Conservation (phyloP, 2,888 invertebrate species). For the Ornithoptera priamus region DNA sequence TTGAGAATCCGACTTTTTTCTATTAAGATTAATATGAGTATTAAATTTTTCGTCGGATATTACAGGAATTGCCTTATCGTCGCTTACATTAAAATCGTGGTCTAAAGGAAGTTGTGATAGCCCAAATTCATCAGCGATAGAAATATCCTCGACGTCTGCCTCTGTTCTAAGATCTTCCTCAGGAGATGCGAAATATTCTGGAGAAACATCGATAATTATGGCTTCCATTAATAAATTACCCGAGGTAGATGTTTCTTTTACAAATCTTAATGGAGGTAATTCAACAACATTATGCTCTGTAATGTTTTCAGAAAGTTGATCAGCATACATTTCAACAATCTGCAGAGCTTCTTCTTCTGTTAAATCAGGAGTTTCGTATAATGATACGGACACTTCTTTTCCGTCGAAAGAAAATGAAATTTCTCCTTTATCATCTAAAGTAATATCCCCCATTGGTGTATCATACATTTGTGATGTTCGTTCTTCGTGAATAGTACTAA, state of each 20-base stretch:
- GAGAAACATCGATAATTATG: constrained; percentile 92
- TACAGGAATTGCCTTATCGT: constrained; percentile 71
- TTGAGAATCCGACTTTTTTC: constrained; percentile 84
- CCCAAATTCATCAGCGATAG: constrained; percentile 87
- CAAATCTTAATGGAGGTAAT: constrained; percentile 91
- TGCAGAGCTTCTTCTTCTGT: constrained; percentile 95
- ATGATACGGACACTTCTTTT: constrained; percentile 93
- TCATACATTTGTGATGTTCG: constrained; percentile 93
- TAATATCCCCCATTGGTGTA: constrained; percentile 87
- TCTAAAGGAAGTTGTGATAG: constrained; percentile 70
- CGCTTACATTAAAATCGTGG: constrained; percentile 67
- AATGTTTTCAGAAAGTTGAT: constrained; percentile 93
- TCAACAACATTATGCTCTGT: constrained; percentile 92
- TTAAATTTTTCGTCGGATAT: constrained; percentile 77
- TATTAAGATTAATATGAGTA: constrained; percentile 78
- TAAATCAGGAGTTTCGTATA: constrained; percentile 95
- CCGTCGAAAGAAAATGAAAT: constrained; percentile 95
- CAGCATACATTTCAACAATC: constrained; percentile 96
- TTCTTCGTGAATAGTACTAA: constrained; percentile 95
- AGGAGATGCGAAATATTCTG: constrained; percentile 89
- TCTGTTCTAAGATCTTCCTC: constrained; percentile 92
- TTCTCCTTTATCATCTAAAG: constrained; percentile 90
- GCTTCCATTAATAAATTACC: constrained; percentile 95
- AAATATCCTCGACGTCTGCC: constrained; percentile 92
- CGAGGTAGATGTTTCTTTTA: constrained; percentile 93